Conservation (phyloP, 1,140 invertebrate species). For the Plutomurus gul region DNA sequence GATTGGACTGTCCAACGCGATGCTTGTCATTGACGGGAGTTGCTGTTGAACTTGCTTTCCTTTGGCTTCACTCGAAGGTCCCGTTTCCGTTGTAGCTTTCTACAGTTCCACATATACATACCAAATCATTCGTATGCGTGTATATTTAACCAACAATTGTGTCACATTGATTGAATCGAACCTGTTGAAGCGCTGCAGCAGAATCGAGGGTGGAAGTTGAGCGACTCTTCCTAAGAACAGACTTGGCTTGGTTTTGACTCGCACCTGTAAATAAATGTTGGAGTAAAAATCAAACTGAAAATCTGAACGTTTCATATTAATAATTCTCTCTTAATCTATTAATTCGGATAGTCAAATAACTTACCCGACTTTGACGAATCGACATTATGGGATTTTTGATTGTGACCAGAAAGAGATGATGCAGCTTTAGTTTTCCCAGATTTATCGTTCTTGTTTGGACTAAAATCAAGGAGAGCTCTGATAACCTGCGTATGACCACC, state of each 20-base stretch:
- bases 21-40: not conserved
- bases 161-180: not conserved
- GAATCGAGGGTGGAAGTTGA: conserved; percentile 53
- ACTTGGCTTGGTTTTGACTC: conserved; percentile 40
- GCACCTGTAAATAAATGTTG: not conserved
- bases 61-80: conserved; percentile 22
- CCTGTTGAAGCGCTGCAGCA: conserved; percentile 40
- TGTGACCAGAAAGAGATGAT: conserved; percentile 23
- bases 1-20: conserved; percentile 14
- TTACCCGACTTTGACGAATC: conserved; percentile 25
- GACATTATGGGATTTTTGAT: conserved; percentile 22
- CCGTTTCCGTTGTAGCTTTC: conserved; percentile 24
- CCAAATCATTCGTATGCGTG: not conserved
- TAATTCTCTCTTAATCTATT: not conserved
- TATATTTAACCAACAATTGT: not conserved
- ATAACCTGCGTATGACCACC: conserved; percentile 95
- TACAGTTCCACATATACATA: no score
- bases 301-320: not conserved
- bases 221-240: conserved; percentile 53
- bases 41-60: conserved; percentile 17
- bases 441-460: conserved; percentile 63
- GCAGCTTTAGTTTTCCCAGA: conserved; percentile 8
- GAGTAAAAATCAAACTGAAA: not conserved
- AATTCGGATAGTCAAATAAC: not conserved
- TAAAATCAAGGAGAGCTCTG: conserved; percentile 91